These are phyloP conservation scores for Crepidodera aurea DNA, from an alignment of 2,888 invertebrate species.

Conservation along the genomic window DNA sequence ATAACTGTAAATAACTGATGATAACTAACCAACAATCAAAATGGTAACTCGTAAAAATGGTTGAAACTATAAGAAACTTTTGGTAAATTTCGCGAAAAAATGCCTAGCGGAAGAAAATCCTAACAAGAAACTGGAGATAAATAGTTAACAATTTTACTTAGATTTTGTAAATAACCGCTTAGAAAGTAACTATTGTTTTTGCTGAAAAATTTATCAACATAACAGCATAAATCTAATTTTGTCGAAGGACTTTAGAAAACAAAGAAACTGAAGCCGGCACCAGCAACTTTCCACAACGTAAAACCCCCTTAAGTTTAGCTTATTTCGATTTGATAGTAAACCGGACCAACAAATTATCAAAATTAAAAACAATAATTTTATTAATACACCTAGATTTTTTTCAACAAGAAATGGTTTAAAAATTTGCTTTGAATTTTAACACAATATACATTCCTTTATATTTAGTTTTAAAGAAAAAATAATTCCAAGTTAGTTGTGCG, in stretches of 20 bases:
- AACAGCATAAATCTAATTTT: neutral
- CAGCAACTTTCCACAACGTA: neutral
- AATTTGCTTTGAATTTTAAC: neutral
- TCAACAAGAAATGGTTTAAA: neutral
- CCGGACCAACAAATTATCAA: neutral
- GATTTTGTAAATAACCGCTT: too few species aligned
- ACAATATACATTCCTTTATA: neutral
- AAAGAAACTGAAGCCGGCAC: neutral
- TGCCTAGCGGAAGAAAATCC: too few species aligned
- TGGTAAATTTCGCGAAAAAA: too few species aligned
- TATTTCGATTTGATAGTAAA: neutral
- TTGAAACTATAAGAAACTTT: too few species aligned
- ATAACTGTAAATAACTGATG: too few species aligned
- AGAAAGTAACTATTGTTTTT: too few species aligned
- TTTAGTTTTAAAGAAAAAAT: neutral
- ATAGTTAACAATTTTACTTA: too few species aligned
- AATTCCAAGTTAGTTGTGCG: conserved; percentile 24
- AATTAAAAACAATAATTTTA: neutral
- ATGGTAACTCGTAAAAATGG: too few species aligned
- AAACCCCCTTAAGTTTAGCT: neutral
- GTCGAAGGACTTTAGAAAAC: neutral
- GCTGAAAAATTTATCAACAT: too few species aligned
- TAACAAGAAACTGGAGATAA: too few species aligned
- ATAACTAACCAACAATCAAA: too few species aligned
- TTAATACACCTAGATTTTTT: neutral